Evolutionary conservation across 2,888 invertebrate species (phyloP), one percentile per base, ranked within the genome.

Genomic region (Drosophila formosana): DNA sequence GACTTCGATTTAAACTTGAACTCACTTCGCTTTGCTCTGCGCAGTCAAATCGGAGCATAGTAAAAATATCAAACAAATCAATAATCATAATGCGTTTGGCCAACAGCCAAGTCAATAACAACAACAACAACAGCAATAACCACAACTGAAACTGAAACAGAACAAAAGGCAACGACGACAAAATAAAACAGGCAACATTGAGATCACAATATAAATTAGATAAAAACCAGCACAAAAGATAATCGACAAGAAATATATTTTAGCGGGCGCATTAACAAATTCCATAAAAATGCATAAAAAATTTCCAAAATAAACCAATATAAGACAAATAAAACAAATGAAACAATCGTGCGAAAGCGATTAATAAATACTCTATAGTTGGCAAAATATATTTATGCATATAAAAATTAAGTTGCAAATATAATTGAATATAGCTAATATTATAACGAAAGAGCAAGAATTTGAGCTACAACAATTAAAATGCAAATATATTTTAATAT

Each of bases 121-220:
- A 26, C 37, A 47, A 13, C 13, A 41, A 50, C 41, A 39, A 26
- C 11, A 47, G 13, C 18, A 47, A 49, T 3, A 49, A n/a, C 45
- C 34, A 23, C 13, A 41, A 53, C 43, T 30, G 39, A 18, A 47
- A n/a, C 18, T 18, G 18, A 18, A 23, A 26, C 43, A 43, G 47
- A 62, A 60, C 57, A 66, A 67, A 72, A 63, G 60, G 25, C 23
- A 25, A 45, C 7, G 25, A 18, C 18, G 18, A 18, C 18, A 18
- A 18, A 25, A 45, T 13, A 13, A 53, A 28, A 41, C 18, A 55
- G 11, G 13, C 60, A 62, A 57, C 58, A 68, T 63, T 47, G 63
- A 61, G 60, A 64, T 72, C 64, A 69, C 56, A 61, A 60, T 53
- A 64, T 68, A 72, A 68, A 61, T 72, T 72, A 73, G 63, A 72